A percentile compares a stretch with the other conserved stretches of the same genome.
Conservation (phyloP, 2,888 invertebrate genomes). For the Pinctada fucata region DNA sequence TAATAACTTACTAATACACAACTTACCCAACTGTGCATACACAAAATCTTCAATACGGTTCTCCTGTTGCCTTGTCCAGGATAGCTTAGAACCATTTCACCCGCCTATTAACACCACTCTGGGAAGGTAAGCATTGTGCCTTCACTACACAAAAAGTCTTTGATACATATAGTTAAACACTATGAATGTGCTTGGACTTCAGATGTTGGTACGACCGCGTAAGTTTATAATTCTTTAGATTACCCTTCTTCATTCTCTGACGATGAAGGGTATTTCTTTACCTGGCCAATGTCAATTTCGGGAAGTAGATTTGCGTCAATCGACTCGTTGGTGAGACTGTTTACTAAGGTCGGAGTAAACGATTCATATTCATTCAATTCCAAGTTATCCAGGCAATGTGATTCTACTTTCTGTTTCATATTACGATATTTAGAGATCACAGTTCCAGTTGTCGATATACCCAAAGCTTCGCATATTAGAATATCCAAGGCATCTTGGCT, state of each 20-base stretch:
- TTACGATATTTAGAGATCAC: neutral
- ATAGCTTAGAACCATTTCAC: constrained; percentile 26
- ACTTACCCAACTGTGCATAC: constrained; percentile 37
- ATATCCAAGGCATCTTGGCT: constrained; percentile 15
- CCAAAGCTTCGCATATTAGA: constrained; percentile 3
- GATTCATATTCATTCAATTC: constrained; percentile 21
- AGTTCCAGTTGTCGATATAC: constrained; percentile 21
- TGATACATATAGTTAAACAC: neutral
- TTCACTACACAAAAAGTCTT: constrained; percentile 25
- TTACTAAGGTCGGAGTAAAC: constrained; percentile 10
- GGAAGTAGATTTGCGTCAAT: constrained; percentile 3
- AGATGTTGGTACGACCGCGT: constrained; percentile 26
- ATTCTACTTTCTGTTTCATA: neutral
- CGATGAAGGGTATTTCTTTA: constrained; percentile 23
- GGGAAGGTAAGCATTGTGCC: constrained; percentile 26
- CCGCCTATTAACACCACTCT: constrained; percentile 15
- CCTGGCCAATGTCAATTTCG: constrained; percentile 15
- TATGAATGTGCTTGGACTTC: constrained; percentile 22
- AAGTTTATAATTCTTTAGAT: constrained; percentile 23
- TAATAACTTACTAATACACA: no score
- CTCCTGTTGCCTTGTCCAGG: constrained; percentile 25
- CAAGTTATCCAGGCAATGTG: constrained; percentile 4
- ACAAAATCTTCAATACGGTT: constrained; percentile 36
- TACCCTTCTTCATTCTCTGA: neutral
- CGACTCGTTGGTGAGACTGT: constrained; percentile 1